These are phyloP conservation scores for Drosophila bifasciata DNA, from an alignment of 1,140 invertebrate species.

Conservation along the genomic window DNA sequence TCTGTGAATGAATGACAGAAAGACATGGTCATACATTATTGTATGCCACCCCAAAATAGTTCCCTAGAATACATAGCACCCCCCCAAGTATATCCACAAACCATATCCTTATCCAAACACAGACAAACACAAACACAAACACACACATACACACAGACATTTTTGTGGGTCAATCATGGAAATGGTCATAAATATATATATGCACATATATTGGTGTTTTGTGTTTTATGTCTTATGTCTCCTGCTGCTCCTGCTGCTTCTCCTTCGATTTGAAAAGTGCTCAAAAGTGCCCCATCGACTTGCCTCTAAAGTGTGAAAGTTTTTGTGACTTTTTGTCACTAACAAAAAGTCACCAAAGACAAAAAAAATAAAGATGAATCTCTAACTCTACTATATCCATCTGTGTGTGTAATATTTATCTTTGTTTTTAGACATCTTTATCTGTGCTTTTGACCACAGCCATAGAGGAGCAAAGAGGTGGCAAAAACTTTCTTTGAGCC, in stretches of 20 bases:
- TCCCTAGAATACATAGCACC: neutral
- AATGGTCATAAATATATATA: slow-evolving; percentile 72
- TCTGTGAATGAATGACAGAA: slow-evolving; percentile 47
- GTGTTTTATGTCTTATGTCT: slow-evolving; percentile 30
- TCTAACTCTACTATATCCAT: slow-evolving; percentile 18
- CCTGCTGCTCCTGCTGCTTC: no score
- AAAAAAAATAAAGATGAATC: slow-evolving; percentile 28
- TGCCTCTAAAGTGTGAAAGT: slow-evolving; percentile 31
- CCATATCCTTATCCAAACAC: slow-evolving; percentile 44
- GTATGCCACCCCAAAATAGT: slow-evolving; percentile 19
- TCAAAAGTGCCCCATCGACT: slow-evolving; percentile 9
- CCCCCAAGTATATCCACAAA: slow-evolving; percentile 17
- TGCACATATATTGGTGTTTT: slow-evolving; percentile 22
- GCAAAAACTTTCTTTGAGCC: neutral
- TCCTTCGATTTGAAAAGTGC: slow-evolving; percentile 44
- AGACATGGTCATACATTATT: slow-evolving; percentile 64
- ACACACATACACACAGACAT: slow-evolving; percentile 3
- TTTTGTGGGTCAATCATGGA: slow-evolving; percentile 73
- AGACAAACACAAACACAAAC: slow-evolving; percentile 23
- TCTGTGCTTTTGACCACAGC: slow-evolving; percentile 20
- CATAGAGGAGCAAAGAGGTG: neutral
- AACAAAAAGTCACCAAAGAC: slow-evolving; percentile 25
- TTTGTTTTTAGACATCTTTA: slow-evolving; percentile 14
- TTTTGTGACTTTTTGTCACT: slow-evolving; percentile 13
- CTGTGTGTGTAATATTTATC: slow-evolving; percentile 18